These are phyloP conservation scores for Thamnophis sirtalis DNA, from an alignment of 2,113 vertebrate species.

Conservation along the genomic window DNA sequence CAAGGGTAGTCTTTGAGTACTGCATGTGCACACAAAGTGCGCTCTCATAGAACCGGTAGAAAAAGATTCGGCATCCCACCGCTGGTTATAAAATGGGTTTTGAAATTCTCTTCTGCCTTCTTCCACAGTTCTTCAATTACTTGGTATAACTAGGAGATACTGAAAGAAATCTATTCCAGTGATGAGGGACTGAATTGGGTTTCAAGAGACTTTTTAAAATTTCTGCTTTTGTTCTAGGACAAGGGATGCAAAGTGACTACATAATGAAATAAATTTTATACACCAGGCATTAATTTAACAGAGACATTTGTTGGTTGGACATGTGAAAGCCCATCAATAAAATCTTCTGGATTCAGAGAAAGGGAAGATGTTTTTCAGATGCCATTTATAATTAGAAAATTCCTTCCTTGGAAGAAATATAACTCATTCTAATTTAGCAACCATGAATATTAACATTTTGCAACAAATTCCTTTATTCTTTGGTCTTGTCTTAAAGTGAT, in stretches of 20 bases:
- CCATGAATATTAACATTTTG: neutral
- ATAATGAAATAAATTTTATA: neutral
- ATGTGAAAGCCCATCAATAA: neutral
- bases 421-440: neutral
- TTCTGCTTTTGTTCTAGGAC: neutral
- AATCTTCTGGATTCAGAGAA: neutral
- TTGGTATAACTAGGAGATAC: neutral
- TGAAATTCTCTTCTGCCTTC: neutral
- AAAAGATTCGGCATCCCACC: no score
- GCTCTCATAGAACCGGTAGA: no score
- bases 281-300: neutral
- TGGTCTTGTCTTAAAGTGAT: neutral
- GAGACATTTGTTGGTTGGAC: neutral
- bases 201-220: neutral
- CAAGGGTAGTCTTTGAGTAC: no score
- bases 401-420: neutral
- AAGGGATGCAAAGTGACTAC: neutral
- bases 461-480: neutral
- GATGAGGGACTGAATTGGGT: neutral
- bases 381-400: neutral
- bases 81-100: neutral
- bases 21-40: no score
- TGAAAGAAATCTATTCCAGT: neutral
- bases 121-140: neutral
- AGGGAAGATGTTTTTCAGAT: neutral